These are phyloP conservation scores for Craseonycteris thonglongyai DNA, from an alignment of 2,113 vertebrate species.

Conservation along the genomic window DNA sequence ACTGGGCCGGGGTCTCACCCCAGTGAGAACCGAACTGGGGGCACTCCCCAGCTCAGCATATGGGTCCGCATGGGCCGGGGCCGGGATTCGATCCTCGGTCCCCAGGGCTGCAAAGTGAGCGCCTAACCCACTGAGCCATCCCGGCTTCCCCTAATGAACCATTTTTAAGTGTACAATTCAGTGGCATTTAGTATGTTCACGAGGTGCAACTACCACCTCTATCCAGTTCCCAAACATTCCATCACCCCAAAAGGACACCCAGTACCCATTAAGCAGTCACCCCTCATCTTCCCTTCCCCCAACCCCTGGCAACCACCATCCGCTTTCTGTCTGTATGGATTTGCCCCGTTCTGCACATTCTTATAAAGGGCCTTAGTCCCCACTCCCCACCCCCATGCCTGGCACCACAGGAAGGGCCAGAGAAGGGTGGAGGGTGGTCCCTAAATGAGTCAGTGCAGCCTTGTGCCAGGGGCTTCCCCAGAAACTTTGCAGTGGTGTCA, in stretches of 20 bases:
- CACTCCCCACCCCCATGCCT: not conserved
- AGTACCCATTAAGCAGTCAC: fast-evolving
- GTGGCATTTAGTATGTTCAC: fast-evolving
- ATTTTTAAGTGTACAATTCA: fast-evolving
- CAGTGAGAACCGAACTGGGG: too few species aligned
- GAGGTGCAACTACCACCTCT: not conserved
- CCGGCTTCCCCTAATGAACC: too few species aligned
- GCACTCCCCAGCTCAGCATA: too few species aligned
- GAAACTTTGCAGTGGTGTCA: not conserved
- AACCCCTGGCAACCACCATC: not conserved
- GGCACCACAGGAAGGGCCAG: not conserved
- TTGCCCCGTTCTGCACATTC: not conserved
- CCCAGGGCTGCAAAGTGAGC: too few species aligned
- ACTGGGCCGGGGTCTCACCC: too few species aligned
- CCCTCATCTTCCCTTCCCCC: fast-evolving
- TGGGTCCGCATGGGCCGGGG: too few species aligned
- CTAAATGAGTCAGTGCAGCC: fast-evolving
- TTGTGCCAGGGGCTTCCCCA: not conserved
- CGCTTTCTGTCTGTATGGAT: not conserved
- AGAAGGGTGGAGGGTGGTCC: not conserved
- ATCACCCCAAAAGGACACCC: too few species aligned
- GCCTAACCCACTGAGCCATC: too few species aligned
- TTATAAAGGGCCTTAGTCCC: fast-evolving
- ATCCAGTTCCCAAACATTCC: fast-evolving
- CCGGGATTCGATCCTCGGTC: too few species aligned